These are phyloP conservation scores for Falco concolor DNA, from an alignment of 2,797 vertebrate genomes.

Conservation along the genomic window DNA sequence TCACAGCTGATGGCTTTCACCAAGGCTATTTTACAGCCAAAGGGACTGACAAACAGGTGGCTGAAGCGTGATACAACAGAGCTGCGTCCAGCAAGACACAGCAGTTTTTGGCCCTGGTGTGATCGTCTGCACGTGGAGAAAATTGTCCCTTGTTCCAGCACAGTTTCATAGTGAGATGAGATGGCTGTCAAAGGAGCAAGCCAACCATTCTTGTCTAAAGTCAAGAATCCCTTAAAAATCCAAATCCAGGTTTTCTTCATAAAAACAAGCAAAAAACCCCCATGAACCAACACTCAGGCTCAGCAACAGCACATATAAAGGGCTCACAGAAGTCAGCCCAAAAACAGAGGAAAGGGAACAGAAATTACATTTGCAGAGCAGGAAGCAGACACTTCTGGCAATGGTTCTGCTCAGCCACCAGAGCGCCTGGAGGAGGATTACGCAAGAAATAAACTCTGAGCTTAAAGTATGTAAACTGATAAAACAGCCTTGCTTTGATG, in stretches of 20 bases:
- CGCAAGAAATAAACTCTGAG: constrained; percentile 36
- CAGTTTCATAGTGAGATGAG: neutral
- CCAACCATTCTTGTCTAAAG: neutral
- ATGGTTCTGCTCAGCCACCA: neutral
- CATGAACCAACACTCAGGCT: neutral
- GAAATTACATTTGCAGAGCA: constrained; percentile 37
- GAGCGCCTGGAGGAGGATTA: constrained; percentile 39
- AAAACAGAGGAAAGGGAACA: neutral
- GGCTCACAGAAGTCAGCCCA: neutral
- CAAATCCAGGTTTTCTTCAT: neutral
- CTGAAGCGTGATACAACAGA: neutral
- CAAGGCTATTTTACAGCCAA: neutral
- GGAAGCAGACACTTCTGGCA: constrained; percentile 20
- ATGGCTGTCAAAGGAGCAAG: neutral
- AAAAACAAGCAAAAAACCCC: neutral
- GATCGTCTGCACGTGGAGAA: neutral
- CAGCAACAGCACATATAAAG: neutral
- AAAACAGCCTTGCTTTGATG: constrained; percentile 64
- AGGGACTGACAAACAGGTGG: neutral
- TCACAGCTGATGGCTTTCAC: neutral
- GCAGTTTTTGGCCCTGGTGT: neutral
- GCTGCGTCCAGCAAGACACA: neutral
- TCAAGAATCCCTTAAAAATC: neutral
- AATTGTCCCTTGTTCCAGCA: neutral
- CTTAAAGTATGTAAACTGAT: constrained; percentile 66